Percentiles rank a stretch among this genome's conserved stretches.
These are phyloP conservation scores for Amorpha juglandis DNA, from an alignment of 2,888 invertebrate species.

Conservation along the genomic window DNA sequence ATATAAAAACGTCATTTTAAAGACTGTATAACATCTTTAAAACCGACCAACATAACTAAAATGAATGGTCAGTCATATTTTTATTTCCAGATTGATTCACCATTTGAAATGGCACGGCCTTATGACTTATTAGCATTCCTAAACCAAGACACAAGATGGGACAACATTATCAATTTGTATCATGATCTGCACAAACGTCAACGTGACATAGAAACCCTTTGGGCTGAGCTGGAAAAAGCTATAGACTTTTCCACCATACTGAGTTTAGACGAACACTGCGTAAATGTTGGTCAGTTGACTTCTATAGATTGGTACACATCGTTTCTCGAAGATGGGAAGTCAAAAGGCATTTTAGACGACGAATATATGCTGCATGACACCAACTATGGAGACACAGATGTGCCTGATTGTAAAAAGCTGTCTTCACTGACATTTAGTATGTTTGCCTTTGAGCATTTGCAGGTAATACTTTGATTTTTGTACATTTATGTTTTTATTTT, in stretches of 20 bases:
- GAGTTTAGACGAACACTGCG: slow-evolving; percentile 86
- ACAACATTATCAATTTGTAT: slow-evolving; percentile 85
- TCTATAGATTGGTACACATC: slow-evolving; percentile 88
- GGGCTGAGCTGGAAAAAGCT: slow-evolving; percentile 83
- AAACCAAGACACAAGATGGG: slow-evolving; percentile 89
- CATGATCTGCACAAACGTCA: slow-evolving; percentile 86
- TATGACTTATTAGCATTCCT: slow-evolving; percentile 90
- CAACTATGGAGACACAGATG: slow-evolving; percentile 57
- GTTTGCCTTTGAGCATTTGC: slow-evolving; percentile 75
- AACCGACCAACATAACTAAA: too few species aligned
- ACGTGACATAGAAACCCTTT: slow-evolving; percentile 85
- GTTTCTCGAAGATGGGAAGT: slow-evolving; percentile 82
- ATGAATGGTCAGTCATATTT: neutral
- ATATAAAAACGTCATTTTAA: too few species aligned
- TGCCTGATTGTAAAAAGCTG: slow-evolving; percentile 87
- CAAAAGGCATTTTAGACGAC: slow-evolving; percentile 68
- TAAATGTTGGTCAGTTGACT: slow-evolving; percentile 86
- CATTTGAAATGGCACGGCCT: slow-evolving; percentile 88
- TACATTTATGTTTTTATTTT: neutral
- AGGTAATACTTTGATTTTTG: slow-evolving; percentile 47
- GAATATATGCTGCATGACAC: slow-evolving; percentile 54
- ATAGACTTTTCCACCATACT: slow-evolving; percentile 86
- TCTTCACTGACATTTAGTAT: slow-evolving; percentile 77
- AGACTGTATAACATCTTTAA: too few species aligned
- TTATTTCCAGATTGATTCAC: slow-evolving; percentile 86